phyloP scores from a whole-genome alignment of 37 sponge, comb jelly and placozoan genomes.

The Haliclona indistincta region DNA sequence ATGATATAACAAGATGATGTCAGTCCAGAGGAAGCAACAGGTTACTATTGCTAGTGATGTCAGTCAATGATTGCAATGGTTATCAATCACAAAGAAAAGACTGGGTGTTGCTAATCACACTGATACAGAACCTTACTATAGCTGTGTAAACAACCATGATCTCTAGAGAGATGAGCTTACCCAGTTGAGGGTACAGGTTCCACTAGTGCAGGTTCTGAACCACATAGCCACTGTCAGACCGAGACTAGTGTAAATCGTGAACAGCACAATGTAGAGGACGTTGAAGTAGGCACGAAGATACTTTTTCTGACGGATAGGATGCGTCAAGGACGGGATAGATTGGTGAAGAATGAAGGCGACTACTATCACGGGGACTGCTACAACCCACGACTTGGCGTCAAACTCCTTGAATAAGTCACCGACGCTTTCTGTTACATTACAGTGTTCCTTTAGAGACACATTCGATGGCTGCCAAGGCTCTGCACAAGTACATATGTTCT shows the following conservation, averaged over 20 bases:
- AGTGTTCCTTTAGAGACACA: not conserved
- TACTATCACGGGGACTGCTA: slow-evolving; percentile 69
- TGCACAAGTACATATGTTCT: not conserved
- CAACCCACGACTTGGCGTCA: slow-evolving; percentile 59
- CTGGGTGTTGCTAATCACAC: no score
- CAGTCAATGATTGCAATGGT: no score
- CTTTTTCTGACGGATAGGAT: slow-evolving; percentile 65
- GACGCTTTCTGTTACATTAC: not conserved
- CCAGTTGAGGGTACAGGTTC: not conserved
- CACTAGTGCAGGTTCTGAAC: not conserved
- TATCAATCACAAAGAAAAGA: no score
- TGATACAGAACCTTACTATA: no score
- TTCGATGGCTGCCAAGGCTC: not conserved
- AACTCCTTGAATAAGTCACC: no score
- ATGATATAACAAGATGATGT: no score
- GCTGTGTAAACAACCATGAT: no score
- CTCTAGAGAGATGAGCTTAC: no score
- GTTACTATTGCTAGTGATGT: no score
- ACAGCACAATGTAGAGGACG: not conserved
- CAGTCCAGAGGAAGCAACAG: no score
- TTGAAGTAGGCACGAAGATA: no score
- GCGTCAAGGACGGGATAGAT: slow-evolving; percentile 75
- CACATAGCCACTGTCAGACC: not conserved
- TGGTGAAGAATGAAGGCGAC: slow-evolving; percentile 81
- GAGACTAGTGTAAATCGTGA: not conserved